phyloP scores from a whole-genome alignment of 2,113 vertebrate genomes.

The Corythornis vintsioides region DNA sequence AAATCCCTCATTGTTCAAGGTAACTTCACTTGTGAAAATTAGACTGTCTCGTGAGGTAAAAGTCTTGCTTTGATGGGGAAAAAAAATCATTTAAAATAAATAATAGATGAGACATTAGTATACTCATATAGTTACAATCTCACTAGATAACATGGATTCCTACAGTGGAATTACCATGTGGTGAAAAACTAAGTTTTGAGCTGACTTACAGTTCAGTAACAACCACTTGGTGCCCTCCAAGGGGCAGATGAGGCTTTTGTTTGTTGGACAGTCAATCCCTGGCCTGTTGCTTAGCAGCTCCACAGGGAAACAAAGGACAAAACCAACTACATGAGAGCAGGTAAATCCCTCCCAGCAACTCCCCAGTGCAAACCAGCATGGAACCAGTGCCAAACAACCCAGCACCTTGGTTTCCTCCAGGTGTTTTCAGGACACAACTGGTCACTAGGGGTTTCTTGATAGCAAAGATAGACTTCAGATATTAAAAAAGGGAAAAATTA shows the following conservation, averaged over 20 bases:
- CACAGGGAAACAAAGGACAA: conserved; percentile 42
- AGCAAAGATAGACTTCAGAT: background rate
- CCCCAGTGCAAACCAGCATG: conserved; percentile 47
- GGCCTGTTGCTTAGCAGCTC: conserved; percentile 68
- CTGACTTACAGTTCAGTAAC: background rate
- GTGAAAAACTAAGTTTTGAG: background rate
- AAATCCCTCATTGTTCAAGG: background rate
- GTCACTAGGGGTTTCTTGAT: background rate
- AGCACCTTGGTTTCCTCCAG: conserved; percentile 25
- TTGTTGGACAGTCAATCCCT: conserved; percentile 64
- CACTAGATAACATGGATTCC: background rate
- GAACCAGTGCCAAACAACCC: background rate
- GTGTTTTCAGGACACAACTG: background rate
- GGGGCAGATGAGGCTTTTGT: conserved; percentile 51
- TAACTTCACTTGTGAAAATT: background rate
- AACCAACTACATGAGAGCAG: conserved; percentile 47
- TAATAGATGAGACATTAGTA: background rate
- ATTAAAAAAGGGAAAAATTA: background rate
- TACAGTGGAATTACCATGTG: background rate
- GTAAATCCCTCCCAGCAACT: conserved; percentile 58
- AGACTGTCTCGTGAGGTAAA: background rate
- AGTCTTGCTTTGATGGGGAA: background rate
- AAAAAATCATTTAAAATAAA: conserved; percentile 14
- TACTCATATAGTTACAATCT: background rate
- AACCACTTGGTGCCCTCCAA: background rate